These are phyloP conservation scores for Lycorma delicatula DNA, from an alignment of 1,140 invertebrate species.

Conservation along the genomic window DNA sequence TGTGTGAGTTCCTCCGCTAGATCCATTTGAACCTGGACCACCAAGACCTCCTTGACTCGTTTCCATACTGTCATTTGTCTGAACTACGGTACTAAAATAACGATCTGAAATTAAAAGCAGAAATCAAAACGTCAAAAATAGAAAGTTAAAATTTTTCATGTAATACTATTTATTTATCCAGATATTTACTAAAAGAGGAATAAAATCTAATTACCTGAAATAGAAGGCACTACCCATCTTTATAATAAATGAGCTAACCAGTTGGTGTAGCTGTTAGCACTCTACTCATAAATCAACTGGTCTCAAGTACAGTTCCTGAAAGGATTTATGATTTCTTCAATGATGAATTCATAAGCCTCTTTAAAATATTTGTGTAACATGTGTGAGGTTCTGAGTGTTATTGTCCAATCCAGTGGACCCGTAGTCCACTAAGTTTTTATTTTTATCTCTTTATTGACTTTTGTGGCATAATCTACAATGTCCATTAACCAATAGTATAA, in stretches of 20 bases:
- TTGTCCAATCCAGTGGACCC: no score
- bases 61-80: conserved; percentile 31
- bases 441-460: no score
- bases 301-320: no score
- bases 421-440: no score
- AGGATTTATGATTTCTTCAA: no score
- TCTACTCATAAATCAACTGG: no score
- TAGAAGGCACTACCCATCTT: background rate
- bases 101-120: conserved; percentile 27
- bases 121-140: background rate
- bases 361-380: no score
- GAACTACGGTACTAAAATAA: conserved; percentile 33
- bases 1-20: conserved; percentile 25
- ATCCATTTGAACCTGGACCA: conserved; percentile 26
- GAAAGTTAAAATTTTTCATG: background rate
- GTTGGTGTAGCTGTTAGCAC: background rate
- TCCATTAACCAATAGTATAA: no score
- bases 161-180: background rate
- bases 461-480: no score
- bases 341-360: no score
- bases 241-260: background rate
- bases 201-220: background rate
- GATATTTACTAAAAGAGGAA: background rate
- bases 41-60: conserved; percentile 24
- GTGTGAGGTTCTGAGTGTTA: no score